Evolutionary conservation across 2,113 vertebrate species (phyloP).

Genomic region (Microcebus lehilahytsara): DNA sequence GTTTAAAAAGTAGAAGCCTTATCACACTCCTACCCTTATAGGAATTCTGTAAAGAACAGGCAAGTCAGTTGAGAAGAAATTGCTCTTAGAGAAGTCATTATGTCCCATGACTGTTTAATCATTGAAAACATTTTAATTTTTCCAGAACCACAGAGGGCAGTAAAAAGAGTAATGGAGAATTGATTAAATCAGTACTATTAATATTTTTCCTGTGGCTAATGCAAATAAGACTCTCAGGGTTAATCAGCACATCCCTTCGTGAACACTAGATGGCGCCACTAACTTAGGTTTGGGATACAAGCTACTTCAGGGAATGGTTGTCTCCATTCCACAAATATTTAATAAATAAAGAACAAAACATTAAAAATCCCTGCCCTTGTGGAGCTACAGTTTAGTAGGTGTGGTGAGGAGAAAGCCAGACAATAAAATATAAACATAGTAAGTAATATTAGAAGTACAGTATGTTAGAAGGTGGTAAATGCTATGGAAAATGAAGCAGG

Average conservation of each 20-base stretch:
- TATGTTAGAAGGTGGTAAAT: not conserved
- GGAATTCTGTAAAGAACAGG: not conserved
- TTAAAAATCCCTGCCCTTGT: not conserved
- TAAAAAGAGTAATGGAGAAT: not conserved
- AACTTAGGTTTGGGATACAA: constrained; percentile 44
- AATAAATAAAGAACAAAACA: constrained; percentile 32
- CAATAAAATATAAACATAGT: not conserved
- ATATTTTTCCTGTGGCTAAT: not conserved
- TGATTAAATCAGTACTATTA: not conserved
- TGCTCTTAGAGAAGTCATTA: not conserved
- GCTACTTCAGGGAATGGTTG: not conserved
- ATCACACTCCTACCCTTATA: not conserved
- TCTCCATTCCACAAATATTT: constrained; percentile 17
- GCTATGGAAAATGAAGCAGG: not conserved
- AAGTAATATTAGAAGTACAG: not conserved
- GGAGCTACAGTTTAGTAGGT: not conserved
- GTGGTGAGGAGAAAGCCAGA: not conserved
- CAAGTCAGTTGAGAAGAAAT: not conserved
- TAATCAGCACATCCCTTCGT: not conserved
- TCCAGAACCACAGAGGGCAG: not conserved
- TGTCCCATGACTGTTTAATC: not conserved
- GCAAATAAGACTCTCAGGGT: not conserved
- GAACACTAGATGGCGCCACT: constrained; percentile 68
- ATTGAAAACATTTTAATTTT: constrained; percentile 16
- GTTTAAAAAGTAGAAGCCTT: not conserved